Percentiles rank a stretch among this genome's conserved stretches.
Conservation (phyloP, 2,113 vertebrate species). For the Gallinago jamesoni region DNA sequence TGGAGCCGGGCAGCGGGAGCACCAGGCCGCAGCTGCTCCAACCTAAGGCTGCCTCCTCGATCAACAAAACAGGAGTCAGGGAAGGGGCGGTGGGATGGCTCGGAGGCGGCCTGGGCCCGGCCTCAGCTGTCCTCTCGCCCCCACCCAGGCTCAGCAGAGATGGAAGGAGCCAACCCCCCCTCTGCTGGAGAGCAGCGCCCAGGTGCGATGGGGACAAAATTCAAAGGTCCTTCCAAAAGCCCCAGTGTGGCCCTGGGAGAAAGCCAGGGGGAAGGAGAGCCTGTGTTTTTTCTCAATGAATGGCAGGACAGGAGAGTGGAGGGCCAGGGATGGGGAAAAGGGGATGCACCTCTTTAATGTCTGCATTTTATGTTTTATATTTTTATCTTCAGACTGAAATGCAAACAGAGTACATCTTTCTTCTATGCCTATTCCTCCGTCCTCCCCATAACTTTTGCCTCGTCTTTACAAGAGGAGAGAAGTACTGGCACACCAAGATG, state of each 20-base stretch:
- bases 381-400: not conserved
- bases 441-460: not conserved
- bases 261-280: not conserved
- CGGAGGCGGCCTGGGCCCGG: accelerated
- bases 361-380: not conserved
- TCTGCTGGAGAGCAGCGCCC: not conserved
- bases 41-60: not conserved
- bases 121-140: not conserved
- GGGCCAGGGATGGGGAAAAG: not conserved
- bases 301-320: not conserved
- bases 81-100: not conserved
- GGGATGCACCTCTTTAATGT: not conserved
- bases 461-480: not conserved
- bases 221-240: not conserved
- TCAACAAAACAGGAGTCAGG: not conserved
- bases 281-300: not conserved
- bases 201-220: not conserved
- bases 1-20: conserved; percentile 1
- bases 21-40: conserved; percentile 53
- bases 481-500: not conserved
- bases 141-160: not conserved
- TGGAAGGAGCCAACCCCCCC: not conserved
- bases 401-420: not conserved
- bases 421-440: not conserved
- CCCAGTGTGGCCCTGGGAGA: not conserved